Conservation (phyloP, 2,888 invertebrate genomes). For the Troilus luridus region DNA sequence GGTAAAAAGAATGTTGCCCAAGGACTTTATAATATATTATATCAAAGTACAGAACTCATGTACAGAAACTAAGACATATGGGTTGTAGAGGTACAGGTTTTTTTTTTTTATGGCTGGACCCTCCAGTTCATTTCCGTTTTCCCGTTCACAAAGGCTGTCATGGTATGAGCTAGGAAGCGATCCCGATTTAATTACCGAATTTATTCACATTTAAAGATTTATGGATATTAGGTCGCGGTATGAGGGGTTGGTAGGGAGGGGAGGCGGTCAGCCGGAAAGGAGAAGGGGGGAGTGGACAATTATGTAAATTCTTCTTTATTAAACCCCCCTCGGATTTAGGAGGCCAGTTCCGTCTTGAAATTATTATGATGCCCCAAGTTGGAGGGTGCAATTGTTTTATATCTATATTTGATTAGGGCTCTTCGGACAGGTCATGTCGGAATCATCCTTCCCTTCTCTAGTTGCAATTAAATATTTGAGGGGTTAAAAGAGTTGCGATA, state of each 20-base stretch:
- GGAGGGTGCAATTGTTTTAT: conserved; percentile 54
- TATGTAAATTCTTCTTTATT: conserved; percentile 63
- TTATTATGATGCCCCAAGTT: conserved; percentile 52
- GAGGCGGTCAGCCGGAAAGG: conserved; percentile 44
- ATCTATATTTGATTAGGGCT: conserved; percentile 55
- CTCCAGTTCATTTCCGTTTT: not conserved
- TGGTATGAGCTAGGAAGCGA: not conserved
- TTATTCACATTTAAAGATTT: conserved; percentile 44
- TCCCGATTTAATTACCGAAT: conserved; percentile 37
- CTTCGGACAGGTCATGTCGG: conserved; percentile 1
- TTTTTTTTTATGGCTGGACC: not conserved
- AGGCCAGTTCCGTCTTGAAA: conserved; percentile 56
- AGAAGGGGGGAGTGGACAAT: conserved; percentile 58
- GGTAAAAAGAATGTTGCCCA: no score
- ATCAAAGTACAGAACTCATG: no score
- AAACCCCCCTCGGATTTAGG: conserved; percentile 59
- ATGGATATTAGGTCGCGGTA: conserved; percentile 59
- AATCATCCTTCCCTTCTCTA: not conserved
- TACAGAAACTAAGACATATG: no score
- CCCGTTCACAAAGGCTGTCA: not conserved
- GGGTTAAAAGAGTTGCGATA: not conserved
- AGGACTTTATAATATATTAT: no score
- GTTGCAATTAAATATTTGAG: conserved; percentile 59
- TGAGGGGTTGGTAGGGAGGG: conserved; percentile 51
- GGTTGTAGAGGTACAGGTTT: no score